phyloP scores from a whole-genome alignment of 2,797 vertebrate genomes.

The Oreochromis mossambicus region DNA sequence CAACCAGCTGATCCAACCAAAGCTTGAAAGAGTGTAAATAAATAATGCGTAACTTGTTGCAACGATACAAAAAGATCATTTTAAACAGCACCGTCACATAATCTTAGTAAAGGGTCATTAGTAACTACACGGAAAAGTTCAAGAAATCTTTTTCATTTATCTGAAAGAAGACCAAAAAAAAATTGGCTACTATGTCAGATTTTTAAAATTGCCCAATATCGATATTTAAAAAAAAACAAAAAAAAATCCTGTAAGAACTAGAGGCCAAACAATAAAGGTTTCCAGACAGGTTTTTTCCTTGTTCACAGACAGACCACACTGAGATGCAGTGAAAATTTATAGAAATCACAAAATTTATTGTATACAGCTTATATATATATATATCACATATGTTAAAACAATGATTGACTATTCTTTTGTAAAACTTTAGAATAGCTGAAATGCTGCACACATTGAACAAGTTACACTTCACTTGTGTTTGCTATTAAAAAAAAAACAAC shows the following conservation, averaged over 20 bases:
- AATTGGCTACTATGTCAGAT: not conserved
- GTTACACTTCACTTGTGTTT: not conserved
- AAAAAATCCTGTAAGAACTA: not conserved
- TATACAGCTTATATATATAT: not conserved
- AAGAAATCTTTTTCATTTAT: not conserved
- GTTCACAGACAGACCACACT: not conserved
- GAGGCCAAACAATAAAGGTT: not conserved
- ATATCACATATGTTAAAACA: not conserved
- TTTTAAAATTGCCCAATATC: not conserved
- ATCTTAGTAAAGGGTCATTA: not conserved
- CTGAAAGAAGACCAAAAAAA: not conserved
- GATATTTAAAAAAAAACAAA: fast-evolving
- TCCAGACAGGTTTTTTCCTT: not conserved
- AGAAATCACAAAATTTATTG: slow-evolving; percentile 43
- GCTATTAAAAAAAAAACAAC: not conserved
- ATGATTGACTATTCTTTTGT: not conserved
- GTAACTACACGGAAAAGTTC: not conserved
- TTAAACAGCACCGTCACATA: not conserved
- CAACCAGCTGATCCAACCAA: not conserved
- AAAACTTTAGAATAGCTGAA: not conserved
- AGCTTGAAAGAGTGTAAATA: not conserved
- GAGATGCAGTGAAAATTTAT: not conserved
- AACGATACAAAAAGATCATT: not conserved
- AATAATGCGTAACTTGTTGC: not conserved
- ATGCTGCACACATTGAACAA: not conserved